Evolutionary conservation across 2,113 vertebrate species (phyloP).

Genomic region (Amphilophus citrinellus): DNA sequence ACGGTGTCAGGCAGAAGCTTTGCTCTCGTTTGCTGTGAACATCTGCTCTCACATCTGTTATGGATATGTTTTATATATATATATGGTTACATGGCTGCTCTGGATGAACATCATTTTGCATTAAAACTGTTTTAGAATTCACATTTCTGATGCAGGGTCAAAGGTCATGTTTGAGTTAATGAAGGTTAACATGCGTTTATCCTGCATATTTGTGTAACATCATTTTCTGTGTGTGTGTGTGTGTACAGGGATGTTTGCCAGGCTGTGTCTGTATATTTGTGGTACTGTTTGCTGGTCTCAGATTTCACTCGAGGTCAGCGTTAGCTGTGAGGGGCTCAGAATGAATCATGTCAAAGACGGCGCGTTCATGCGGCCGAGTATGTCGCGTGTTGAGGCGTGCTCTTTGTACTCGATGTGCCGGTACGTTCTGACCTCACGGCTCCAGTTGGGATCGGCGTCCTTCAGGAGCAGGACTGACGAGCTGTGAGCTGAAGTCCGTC

Average conservation of each 20-base stretch:
- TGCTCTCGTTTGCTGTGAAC: no score
- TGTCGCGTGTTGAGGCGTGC: neutral
- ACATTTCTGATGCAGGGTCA: neutral
- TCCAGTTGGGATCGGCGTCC: constrained; percentile 1
- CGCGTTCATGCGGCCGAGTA: no score
- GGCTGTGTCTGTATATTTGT: accelerated
- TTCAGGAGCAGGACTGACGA: constrained; percentile 29
- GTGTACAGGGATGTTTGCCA: neutral
- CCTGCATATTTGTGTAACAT: no score
- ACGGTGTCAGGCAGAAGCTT: no score
- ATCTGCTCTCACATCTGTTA: no score
- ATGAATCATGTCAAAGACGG: neutral
- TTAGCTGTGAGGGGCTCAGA: neutral
- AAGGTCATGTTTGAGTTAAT: neutral
- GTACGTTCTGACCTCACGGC: constrained; percentile 28
- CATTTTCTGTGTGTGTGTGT: no score
- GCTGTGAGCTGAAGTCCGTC: constrained; percentile 3
- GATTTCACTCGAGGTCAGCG: neutral
- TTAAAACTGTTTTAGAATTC: neutral
- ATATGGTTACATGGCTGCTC: no score
- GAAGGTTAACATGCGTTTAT: neutral
- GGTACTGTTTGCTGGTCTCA: neutral
- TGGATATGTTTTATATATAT: no score
- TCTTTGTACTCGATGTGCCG: constrained; percentile 16
- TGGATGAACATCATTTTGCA: no score